phyloP scores from a whole-genome alignment of 2,888 invertebrate species.

The Escarpia spicata region DNA sequence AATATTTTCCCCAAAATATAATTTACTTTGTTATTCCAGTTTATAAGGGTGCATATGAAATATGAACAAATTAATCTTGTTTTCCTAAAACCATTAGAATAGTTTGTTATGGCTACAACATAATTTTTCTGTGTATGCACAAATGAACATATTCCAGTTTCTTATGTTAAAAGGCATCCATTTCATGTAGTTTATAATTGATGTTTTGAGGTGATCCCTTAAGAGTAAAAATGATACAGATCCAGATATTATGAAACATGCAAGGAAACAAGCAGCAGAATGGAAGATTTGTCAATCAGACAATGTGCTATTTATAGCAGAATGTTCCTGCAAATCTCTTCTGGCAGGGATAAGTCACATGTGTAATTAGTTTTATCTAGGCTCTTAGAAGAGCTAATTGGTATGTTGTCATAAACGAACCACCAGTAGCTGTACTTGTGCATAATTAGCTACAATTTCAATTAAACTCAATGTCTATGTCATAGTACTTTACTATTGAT shows the following conservation, averaged over 20 bases:
- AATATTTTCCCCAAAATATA: too few species aligned
- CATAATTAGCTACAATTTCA: background rate
- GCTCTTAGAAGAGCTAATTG: background rate
- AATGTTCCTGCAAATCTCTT: background rate
- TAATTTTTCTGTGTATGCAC: too few species aligned
- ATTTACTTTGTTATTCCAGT: too few species aligned
- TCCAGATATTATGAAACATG: background rate
- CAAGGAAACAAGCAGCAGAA: background rate
- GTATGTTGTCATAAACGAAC: background rate
- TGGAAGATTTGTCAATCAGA: background rate
- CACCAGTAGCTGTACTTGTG: background rate
- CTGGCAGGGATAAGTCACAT: background rate
- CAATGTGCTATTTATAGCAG: background rate
- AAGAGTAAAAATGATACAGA: background rate
- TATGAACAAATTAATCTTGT: too few species aligned
- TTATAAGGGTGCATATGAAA: too few species aligned
- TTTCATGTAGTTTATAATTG: background rate
- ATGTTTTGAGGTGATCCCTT: background rate
- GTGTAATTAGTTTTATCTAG: conserved; percentile 14
- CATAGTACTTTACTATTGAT: background rate
- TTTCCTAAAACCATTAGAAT: too few species aligned
- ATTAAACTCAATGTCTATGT: background rate
- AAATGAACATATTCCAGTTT: too few species aligned
- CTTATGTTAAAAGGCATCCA: background rate
- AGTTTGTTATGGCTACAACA: too few species aligned